Evolutionary conservation across 2,797 vertebrate genomes (phyloP), one percentile per base, ranked within the genome.

Genomic region (Cossypha heuglini): DNA sequence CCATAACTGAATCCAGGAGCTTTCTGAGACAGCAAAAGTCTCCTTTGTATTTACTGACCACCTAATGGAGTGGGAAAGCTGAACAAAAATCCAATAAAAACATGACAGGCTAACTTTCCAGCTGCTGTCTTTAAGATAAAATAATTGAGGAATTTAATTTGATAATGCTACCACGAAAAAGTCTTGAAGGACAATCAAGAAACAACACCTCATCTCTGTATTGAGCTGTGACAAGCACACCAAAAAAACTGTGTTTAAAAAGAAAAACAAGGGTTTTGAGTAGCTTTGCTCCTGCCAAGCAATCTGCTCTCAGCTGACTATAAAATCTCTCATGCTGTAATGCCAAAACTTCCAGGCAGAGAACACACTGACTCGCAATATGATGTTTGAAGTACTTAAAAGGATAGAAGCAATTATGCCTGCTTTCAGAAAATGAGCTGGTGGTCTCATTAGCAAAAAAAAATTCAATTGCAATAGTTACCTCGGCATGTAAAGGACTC

Each of bases 401-500:
- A 93, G 26, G 29, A 13, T 75, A 71, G 40, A 92, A 90, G 74
- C 13, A 79, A 90, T 78, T 18, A 43, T 29, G 83, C 46, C 62
- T 93, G 84, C 59, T 88, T 93, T 93, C 72, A 89, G 80, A 86
- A 96, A 95, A 91, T 24, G 59, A 79, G 52, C 69, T 72, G 64
- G 94, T 83, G 67, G 78, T 89, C 95, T 95, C 26, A 19, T 95
- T 95, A 95, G 86, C 29, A 90, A 93, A 92, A 69, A 69, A 93
- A 68, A 95, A 92, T 91, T 93, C 68, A 94, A 38, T 43, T 79
- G 67, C 71, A 71, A 45, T 95, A 97, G 86, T 97, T 98, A 99
- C 99, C 99, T 99, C 52, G 99, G 99, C 99, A 99, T 99, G 98
- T 99, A 99, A 95, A 99, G 99, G 91, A 99, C 98, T 95, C 99